Conservation (phyloP, 2,888 invertebrate genomes). For the Pseudoips prasinana region DNA sequence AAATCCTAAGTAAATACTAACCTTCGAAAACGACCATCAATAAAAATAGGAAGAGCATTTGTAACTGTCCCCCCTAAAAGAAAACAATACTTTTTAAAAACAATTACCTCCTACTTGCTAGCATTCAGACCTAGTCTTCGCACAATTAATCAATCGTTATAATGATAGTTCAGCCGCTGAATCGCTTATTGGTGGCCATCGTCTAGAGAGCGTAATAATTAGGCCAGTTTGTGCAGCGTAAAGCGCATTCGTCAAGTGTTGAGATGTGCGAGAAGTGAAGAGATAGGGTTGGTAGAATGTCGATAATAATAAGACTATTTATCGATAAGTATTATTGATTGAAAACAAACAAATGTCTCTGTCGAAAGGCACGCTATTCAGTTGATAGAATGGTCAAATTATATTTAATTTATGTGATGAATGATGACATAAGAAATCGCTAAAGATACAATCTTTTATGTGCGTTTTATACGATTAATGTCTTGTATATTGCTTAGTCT, state of each 20-base stretch:
- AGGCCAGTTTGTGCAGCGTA: constrained; percentile 52
- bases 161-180: constrained; percentile 21
- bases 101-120: constrained; percentile 32
- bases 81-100: constrained; percentile 21
- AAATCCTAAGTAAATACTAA: too few species aligned
- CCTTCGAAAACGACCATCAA: constrained; percentile 11
- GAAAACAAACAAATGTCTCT: too few species aligned
- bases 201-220: constrained; percentile 43
- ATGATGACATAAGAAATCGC: too few species aligned
- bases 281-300: constrained; percentile 20
- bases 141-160: constrained; percentile 37
- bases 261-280: constrained; percentile 50
- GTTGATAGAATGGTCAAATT: too few species aligned
- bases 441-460: too few species aligned
- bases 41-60: constrained; percentile 25
- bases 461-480: too few species aligned
- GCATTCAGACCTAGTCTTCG: constrained; percentile 19
- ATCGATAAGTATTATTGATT: too few species aligned
- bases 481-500: too few species aligned
- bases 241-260: constrained; percentile 66
- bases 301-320: too few species aligned
- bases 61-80: constrained; percentile 11
- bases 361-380: too few species aligned
- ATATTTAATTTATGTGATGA: too few species aligned
- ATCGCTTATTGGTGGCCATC: constrained; percentile 20